Evolutionary conservation across 1,140 invertebrate genomes (phyloP), one percentile per base, ranked within the genome.

Genomic region (Brachystomella parvula): DNA sequence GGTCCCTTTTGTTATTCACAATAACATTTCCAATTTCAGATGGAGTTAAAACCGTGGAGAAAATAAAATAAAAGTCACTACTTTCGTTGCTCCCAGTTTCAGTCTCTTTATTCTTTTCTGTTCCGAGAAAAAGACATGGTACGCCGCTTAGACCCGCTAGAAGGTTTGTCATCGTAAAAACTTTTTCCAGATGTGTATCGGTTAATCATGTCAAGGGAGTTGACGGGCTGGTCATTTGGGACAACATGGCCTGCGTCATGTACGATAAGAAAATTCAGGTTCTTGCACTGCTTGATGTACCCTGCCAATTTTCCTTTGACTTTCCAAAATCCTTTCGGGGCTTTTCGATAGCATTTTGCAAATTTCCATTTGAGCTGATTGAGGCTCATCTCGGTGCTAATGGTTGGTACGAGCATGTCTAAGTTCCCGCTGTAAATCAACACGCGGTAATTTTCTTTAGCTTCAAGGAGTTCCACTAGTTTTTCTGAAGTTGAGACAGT

Each of bases 161-260:
- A n/a, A n/a, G n/a, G n/a, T n/a, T n/a, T n/a, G n/a, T n/a, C n/a
- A n/a, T n/a, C n/a, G n/a, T 3, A 12, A 6, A 53, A 53, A 15
- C 21, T 12, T 24, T 53, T 53, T 24, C 49, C 49, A 19, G 49
- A 9, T 15, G 81, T 76, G 74, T 83, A 83, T 68, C 78, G 74
- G 63, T 76, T 76, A 69, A 83, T 81, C 74, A 83, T 76, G 64
- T 82, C 79, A 60, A 75, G 80, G 9, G 77, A 77, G 65, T 75
- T 71, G 29, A 69, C 73, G 19, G 82, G 82, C 73, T 82, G 79
- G 70, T 83, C 82, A 68, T 77, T 75, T 0, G 82, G 82, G 32
- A 82, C 70, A 62, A 82, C 81, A 67, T 83, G 82, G 1, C 82
- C 82, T 3, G 78, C 80, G 66, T 77, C 75, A 31, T 76, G 71